Conservation (phyloP, 2,888 invertebrate species). For the Mesorhabditis spiculigera region DNA sequence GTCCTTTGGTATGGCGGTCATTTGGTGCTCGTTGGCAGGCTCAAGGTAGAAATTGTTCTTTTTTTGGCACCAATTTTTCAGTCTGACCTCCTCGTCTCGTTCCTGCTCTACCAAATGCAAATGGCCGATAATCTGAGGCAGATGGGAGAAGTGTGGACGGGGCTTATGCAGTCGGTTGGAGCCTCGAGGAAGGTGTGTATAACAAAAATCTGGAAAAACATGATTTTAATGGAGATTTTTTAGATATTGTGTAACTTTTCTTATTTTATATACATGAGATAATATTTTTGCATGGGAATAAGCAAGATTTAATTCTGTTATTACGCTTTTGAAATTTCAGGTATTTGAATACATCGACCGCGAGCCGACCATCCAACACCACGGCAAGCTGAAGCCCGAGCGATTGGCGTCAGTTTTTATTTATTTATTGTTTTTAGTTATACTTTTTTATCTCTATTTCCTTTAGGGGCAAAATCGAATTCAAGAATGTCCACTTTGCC, state of each 20-base stretch:
- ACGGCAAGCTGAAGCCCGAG: conserved; percentile 28
- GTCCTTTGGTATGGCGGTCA: conserved; percentile 62
- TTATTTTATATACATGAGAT: background rate
- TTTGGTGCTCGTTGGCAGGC: conserved; percentile 57
- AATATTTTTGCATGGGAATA: no score
- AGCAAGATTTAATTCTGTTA: no score
- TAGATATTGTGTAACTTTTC: conserved; percentile 5
- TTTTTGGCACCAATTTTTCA: conserved; percentile 1
- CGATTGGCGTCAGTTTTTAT: background rate
- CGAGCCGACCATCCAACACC: conserved; percentile 50
- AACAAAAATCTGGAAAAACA: no score
- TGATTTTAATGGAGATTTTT: background rate
- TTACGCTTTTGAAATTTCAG: conserved; percentile 6
- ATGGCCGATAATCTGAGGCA: conserved; percentile 58
- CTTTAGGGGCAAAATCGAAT: conserved; percentile 70
- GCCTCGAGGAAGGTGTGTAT: conserved; percentile 60
- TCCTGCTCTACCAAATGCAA: conserved; percentile 62
- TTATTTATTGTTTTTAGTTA: background rate
- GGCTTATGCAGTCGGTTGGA: conserved; percentile 62
- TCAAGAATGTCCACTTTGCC: conserved; percentile 74
- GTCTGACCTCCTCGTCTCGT: conserved; percentile 60
- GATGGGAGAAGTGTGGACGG: conserved; percentile 61
- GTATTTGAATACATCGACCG: conserved; percentile 60
- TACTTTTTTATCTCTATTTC: conserved; percentile 12
- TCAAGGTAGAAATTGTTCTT: no score